A percentile compares a stretch with the other conserved stretches of the same genome.
Evolutionary conservation across 2,888 invertebrate species (phyloP).

Genomic region (Cantharis lateralis): DNA sequence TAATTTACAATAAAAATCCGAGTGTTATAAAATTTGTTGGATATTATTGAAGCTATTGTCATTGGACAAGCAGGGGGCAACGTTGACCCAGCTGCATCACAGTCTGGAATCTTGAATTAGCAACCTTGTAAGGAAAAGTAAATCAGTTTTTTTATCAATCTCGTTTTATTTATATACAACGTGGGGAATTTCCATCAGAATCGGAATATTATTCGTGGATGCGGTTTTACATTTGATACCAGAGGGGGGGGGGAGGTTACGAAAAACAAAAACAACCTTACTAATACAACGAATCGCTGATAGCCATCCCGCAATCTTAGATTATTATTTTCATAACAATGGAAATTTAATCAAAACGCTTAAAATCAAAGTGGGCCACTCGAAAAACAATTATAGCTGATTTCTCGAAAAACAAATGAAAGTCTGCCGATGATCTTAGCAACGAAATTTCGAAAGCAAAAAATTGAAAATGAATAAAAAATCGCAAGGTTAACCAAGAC

Average conservation of each 20-base stretch:
- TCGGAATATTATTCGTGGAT: background rate
- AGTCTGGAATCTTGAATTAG: background rate
- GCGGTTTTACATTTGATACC: background rate
- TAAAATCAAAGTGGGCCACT: background rate
- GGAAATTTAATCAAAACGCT: background rate
- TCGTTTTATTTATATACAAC: background rate
- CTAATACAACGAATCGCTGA: no score
- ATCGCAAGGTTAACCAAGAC: background rate
- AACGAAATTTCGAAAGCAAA: background rate
- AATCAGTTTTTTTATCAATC: background rate
- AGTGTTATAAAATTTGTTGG: no score
- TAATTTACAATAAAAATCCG: no score
- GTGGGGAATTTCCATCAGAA: background rate
- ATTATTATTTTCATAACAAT: background rate
- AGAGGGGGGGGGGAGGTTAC: background rate
- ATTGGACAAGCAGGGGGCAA: background rate
- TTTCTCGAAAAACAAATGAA: background rate
- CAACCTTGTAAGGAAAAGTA: background rate
- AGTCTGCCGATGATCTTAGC: background rate
- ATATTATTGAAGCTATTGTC: no score
- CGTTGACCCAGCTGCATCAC: background rate
- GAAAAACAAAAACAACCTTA: background rate
- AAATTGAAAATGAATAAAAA: background rate
- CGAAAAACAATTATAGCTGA: background rate
- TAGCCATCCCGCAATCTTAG: background rate